Evolutionary conservation across 2,797 vertebrate species (phyloP).

Genomic region (Lithobates pipiens): DNA sequence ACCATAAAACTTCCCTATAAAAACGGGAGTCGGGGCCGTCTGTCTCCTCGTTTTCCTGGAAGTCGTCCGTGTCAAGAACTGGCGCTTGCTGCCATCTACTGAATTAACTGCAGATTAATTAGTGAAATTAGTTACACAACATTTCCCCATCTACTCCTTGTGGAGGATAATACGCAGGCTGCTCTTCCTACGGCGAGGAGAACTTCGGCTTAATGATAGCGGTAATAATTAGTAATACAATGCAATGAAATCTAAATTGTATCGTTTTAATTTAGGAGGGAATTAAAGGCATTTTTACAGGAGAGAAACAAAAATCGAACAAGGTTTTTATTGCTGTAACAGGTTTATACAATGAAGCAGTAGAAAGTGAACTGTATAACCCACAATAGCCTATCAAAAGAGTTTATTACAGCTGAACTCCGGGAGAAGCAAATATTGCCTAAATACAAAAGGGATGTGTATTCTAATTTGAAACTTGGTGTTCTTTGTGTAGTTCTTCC

Average conservation of each 20-base stretch:
- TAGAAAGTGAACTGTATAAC: too few relatives aligned
- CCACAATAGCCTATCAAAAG: too few relatives aligned
- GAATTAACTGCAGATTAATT: constrained; percentile 52
- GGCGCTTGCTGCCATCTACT: constrained; percentile 17
- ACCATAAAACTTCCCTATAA: constrained; percentile 46
- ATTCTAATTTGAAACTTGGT: too few relatives aligned
- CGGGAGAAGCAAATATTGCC: too few relatives aligned
- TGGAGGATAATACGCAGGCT: background rate
- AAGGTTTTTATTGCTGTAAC: too few relatives aligned
- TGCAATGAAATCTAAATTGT: constrained; percentile 10
- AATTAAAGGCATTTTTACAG: background rate
- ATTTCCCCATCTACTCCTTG: constrained; percentile 30
- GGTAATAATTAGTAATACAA: constrained; percentile 13
- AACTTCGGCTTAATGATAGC: constrained; percentile 1
- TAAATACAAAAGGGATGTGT: too few relatives aligned
- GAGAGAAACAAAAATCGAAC: background rate
- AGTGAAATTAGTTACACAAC: constrained; percentile 45
- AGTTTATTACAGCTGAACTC: too few relatives aligned
- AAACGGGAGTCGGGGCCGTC: constrained; percentile 4
- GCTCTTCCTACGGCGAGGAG: background rate
- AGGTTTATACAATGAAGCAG: too few relatives aligned
- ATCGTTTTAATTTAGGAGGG: background rate
- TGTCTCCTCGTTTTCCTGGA: constrained; percentile 1
- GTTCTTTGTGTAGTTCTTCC: too few relatives aligned
- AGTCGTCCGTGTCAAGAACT: background rate